Percentiles rank a stretch among this genome's conserved stretches.
Evolutionary conservation across 2,113 vertebrate genomes (phyloP).

Genomic region (Puffinus mauretanicus): DNA sequence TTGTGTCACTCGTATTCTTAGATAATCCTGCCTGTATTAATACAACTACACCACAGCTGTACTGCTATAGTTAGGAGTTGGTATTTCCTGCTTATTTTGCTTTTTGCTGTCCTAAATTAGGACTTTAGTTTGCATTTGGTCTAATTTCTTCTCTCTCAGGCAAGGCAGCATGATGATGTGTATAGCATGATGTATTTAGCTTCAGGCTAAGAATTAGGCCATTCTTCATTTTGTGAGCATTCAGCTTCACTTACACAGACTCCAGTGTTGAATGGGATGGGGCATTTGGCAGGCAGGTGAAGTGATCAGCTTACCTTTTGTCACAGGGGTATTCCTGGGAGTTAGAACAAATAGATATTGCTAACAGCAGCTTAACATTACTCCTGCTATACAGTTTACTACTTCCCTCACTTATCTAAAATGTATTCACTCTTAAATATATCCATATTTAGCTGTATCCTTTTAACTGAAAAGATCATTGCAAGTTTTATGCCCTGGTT

Average conservation of each 20-base stretch:
- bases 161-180: background rate
- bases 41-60: background rate
- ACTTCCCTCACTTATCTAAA: background rate
- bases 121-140: background rate
- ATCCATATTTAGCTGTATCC: background rate
- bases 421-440: background rate
- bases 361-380: background rate
- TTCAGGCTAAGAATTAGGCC: background rate
- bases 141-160: background rate
- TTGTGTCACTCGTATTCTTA: background rate
- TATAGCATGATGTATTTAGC: background rate
- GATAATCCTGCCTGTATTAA: background rate
- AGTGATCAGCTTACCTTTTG: background rate
- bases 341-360: background rate
- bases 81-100: background rate
- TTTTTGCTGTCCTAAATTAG: background rate
- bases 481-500: background rate
- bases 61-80: background rate
- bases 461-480: background rate
- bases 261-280: background rate
- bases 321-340: background rate
- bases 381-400: background rate
- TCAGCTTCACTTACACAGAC: background rate
- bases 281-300: background rate
- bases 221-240: background rate